These are phyloP conservation scores for Stratiomys singularior DNA, from an alignment of 2,888 invertebrate species.

Conservation along the genomic window DNA sequence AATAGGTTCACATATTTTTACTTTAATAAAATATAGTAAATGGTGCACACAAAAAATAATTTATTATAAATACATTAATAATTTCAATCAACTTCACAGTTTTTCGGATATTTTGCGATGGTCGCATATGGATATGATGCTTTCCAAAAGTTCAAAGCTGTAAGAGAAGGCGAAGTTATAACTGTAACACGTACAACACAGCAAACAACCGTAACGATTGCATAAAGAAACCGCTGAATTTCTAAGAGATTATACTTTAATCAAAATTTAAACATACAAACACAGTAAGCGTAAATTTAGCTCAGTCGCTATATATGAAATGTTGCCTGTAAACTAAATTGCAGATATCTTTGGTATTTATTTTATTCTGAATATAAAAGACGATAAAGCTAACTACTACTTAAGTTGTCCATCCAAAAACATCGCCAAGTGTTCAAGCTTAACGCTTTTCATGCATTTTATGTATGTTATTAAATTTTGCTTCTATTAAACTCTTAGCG, in stretches of 20 bases:
- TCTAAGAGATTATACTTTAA: no score
- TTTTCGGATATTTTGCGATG: slow-evolving; percentile 88
- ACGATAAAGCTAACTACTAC: not conserved
- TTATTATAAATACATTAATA: no score
- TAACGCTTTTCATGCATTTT: not conserved
- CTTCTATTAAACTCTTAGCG: not conserved
- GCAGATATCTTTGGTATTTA: not conserved
- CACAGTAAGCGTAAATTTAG: not conserved
- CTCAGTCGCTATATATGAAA: not conserved
- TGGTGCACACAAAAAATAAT: no score
- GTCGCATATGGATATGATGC: slow-evolving; percentile 81
- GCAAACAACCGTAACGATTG: slow-evolving; percentile 53
- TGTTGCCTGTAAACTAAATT: not conserved
- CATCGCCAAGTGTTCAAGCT: slow-evolving; percentile 14
- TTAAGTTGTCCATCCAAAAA: not conserved
- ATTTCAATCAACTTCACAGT: slow-evolving; percentile 68
- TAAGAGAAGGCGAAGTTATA: slow-evolving; percentile 75
- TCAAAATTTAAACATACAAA: not conserved
- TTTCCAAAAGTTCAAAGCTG: slow-evolving; percentile 78
- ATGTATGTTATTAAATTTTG: not conserved
- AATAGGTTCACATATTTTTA: no score
- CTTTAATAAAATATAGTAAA: no score
- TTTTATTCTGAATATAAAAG: not conserved
- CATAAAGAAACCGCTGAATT: no score
- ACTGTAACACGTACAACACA: slow-evolving; percentile 68